Percentiles rank a stretch among this genome's conserved stretches.
phyloP scores from a whole-genome alignment of 2,888 invertebrate genomes.

The Lapara coniferarum region DNA sequence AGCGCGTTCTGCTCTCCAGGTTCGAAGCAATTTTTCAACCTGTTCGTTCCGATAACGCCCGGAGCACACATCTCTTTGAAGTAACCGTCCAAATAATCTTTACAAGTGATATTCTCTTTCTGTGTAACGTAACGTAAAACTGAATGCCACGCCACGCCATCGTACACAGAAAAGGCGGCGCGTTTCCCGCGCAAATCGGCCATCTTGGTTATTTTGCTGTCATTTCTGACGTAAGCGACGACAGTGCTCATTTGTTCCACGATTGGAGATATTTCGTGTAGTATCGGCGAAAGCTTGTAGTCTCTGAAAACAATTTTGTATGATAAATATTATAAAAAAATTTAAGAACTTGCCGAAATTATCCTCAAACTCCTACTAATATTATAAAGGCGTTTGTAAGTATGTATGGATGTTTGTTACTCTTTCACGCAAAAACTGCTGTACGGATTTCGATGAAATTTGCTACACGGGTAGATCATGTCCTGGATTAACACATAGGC shows the following conservation, averaged over 20 bases:
- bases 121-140: constrained; percentile 73
- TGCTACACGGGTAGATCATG: too few relatives aligned
- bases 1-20: constrained; percentile 86
- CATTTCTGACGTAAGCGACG: constrained; percentile 86
- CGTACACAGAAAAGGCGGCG: constrained; percentile 92
- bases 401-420: too few relatives aligned
- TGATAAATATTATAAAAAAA: too few relatives aligned
- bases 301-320: constrained; percentile 65
- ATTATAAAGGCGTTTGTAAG: too few relatives aligned
- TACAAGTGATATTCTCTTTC: constrained; percentile 69
- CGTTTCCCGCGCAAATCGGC: constrained; percentile 87
- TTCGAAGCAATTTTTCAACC: constrained; percentile 62
- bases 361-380: too few relatives aligned
- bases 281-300: constrained; percentile 80
- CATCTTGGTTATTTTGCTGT: constrained; percentile 83
- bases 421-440: too few relatives aligned
- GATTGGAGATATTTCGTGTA: constrained; percentile 85
- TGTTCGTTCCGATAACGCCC: constrained; percentile 48
- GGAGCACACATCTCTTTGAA: constrained; percentile 88
- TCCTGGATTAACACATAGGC: too few relatives aligned
- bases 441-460: too few relatives aligned
- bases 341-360: too few relatives aligned
- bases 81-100: constrained; percentile 77
- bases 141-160: constrained; percentile 88
- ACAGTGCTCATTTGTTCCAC: constrained; percentile 84